Percentiles rank a stretch among this genome's conserved stretches.
These are phyloP conservation scores for Patella depressa DNA, from an alignment of 2,888 invertebrate genomes.

Conservation along the genomic window DNA sequence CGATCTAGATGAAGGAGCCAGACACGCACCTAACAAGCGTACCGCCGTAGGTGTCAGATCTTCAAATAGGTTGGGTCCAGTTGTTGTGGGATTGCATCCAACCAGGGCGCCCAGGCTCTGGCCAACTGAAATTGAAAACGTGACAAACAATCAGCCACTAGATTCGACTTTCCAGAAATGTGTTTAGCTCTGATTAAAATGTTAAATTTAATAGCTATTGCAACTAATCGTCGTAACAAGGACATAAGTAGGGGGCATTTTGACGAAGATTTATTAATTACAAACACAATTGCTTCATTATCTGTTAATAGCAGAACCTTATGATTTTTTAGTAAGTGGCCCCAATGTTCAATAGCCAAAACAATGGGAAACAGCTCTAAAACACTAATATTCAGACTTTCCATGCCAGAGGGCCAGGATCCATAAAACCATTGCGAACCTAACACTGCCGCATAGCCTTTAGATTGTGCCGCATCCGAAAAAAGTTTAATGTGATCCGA, in stretches of 20 bases:
- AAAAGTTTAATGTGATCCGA: too few species aligned
- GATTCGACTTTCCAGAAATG: not conserved
- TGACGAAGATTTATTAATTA: not conserved
- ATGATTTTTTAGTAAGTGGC: too few species aligned
- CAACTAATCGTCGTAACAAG: not conserved
- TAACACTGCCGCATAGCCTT: too few species aligned
- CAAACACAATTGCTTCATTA: not conserved
- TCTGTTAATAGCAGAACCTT: not conserved
- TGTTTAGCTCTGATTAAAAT: not conserved
- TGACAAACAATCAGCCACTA: constrained; percentile 9
- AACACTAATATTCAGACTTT: too few species aligned
- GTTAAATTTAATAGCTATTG: not conserved
- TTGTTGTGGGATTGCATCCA: not conserved
- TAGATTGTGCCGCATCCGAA: too few species aligned
- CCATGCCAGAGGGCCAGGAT: too few species aligned
- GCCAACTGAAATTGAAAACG: not conserved
- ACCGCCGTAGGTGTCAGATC: not conserved
- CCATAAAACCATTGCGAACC: too few species aligned
- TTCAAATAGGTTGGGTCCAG: not conserved
- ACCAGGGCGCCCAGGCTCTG: not conserved
- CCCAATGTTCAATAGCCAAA: too few species aligned
- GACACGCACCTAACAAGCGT: not conserved
- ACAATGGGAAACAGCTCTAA: too few species aligned
- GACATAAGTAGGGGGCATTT: not conserved
- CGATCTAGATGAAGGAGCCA: not conserved